Conservation (phyloP, 2,113 vertebrate species). For the Chloropsis hardwickii region DNA sequence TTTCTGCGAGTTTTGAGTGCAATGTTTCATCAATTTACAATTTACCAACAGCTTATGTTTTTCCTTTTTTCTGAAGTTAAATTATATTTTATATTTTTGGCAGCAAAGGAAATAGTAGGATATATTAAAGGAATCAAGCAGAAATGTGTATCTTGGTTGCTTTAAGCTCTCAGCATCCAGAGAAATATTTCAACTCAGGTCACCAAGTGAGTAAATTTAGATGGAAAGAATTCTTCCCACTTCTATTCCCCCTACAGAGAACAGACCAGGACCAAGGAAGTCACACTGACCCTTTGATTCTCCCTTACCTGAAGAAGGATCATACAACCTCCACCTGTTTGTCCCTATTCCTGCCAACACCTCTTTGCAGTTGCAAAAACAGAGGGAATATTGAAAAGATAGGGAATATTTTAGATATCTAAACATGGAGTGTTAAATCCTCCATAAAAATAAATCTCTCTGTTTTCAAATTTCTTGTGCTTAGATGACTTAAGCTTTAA, state of each 20-base stretch:
- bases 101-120: neutral
- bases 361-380: neutral
- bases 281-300: neutral
- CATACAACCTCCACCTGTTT: neutral
- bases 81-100: neutral
- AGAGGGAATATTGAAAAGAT: neutral
- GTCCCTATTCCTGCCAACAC: neutral
- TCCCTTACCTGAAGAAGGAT: neutral
- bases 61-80: neutral
- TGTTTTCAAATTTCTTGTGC: neutral
- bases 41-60: neutral
- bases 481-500: neutral
- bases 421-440: accelerated
- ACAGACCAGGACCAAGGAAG: neutral
- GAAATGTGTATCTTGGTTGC: neutral
- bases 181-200: neutral
- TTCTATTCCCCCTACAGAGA: neutral
- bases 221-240: neutral
- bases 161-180: neutral
- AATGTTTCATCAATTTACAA: neutral
- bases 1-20: neutral
- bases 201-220: neutral
- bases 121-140: neutral
- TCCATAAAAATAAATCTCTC: neutral
- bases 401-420: neutral